A percentile compares a stretch with the other conserved stretches of the same genome.
phyloP scores from a whole-genome alignment of 2,797 vertebrate genomes.

The Rhodeus uyekii region DNA sequence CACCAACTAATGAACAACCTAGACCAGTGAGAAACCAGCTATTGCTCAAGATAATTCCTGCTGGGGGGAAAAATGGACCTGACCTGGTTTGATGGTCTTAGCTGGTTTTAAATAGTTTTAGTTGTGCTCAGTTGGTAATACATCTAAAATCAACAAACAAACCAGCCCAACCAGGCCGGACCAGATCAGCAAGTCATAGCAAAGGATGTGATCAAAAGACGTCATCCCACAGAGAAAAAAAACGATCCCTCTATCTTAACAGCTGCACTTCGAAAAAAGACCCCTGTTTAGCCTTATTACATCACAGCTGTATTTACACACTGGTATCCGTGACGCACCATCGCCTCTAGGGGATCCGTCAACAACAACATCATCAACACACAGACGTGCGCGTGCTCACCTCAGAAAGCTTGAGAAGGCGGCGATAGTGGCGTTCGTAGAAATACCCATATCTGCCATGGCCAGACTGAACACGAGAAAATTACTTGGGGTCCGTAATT shows the following conservation, averaged over 20 bases:
- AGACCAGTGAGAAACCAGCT: background rate
- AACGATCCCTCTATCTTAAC: background rate
- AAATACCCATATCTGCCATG: conserved; percentile 91
- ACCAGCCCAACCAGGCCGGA: background rate
- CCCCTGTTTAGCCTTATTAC: background rate
- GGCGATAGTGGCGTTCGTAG: conserved; percentile 88
- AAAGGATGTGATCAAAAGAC: background rate
- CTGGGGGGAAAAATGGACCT: too few relatives aligned
- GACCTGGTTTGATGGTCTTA: too few relatives aligned
- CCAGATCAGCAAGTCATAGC: background rate
- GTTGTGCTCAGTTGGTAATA: background rate
- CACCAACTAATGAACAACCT: background rate
- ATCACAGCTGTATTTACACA: conserved; percentile 16
- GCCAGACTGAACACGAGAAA: conserved; percentile 91
- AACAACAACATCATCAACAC: conserved; percentile 10
- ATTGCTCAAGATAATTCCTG: background rate
- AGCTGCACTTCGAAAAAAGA: background rate
- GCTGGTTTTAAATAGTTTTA: background rate
- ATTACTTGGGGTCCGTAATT: conserved; percentile 89
- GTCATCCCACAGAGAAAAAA: background rate
- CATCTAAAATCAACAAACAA: background rate
- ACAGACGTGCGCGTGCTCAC: conserved; percentile 67
- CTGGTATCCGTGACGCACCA: background rate
- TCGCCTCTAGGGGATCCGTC: background rate
- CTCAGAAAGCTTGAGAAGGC: conserved; percentile 93